Percentiles rank a stretch among this genome's conserved stretches.
phyloP scores from a whole-genome alignment of 2,113 vertebrate species.

The Eudorcas thomsonii region DNA sequence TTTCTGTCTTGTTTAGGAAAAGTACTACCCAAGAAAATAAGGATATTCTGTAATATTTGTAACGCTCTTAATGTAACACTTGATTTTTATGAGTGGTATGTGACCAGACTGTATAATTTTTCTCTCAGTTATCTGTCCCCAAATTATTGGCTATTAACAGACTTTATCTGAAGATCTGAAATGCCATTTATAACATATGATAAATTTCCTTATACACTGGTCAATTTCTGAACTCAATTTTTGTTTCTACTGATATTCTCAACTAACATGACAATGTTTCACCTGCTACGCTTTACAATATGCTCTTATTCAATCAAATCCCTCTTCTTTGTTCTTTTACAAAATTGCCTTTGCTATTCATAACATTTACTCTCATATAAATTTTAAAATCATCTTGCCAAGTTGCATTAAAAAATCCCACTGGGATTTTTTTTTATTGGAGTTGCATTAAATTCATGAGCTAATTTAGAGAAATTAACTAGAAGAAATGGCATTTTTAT shows the following conservation, averaged over 20 bases:
- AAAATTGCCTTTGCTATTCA: conserved; percentile 39
- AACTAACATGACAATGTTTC: neutral
- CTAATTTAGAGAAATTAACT: neutral
- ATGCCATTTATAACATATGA: neutral
- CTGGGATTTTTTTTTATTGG: neutral
- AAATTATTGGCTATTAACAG: neutral
- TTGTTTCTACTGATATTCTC: neutral
- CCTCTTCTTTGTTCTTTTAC: conserved; percentile 1
- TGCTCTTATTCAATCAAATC: neutral
- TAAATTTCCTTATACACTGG: neutral
- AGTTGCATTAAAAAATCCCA: neutral
- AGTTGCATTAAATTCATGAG: neutral
- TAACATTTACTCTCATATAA: conserved; percentile 57
- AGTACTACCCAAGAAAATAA: neutral
- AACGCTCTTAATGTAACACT: neutral
- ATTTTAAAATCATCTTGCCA: conserved; percentile 51
- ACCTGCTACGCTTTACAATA: neutral
- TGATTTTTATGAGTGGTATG: neutral
- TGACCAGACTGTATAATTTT: neutral
- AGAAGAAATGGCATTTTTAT: neutral
- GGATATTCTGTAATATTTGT: neutral
- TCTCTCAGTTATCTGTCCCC: neutral
- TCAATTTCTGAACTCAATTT: neutral
- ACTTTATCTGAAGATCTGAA: neutral
- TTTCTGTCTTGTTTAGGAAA: neutral